A percentile compares a stretch with the other conserved stretches of the same genome.
phyloP scores from a whole-genome alignment of 1,140 invertebrate species.

The Drosophila seguyi region DNA sequence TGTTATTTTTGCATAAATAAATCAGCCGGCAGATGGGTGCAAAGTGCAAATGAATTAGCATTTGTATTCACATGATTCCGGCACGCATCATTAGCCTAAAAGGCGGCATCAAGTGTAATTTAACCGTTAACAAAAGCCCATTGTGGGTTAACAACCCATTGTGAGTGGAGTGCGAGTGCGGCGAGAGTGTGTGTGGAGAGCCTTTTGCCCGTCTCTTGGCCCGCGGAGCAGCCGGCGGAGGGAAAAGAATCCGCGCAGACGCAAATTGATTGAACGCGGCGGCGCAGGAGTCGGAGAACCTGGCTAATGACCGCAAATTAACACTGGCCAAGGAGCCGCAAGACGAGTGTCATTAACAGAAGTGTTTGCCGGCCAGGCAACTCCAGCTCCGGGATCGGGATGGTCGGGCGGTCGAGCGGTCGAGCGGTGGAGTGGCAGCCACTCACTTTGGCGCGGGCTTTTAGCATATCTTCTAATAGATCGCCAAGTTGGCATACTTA shows the following conservation, averaged over 20 bases:
- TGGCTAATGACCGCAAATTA: conserved; percentile 80
- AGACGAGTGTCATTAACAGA: conserved; percentile 75
- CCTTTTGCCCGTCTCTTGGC: conserved; percentile 40
- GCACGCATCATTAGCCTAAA: conserved; percentile 77
- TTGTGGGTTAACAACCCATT: conserved; percentile 63
- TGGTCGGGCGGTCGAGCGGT: background rate
- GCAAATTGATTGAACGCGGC: conserved; percentile 75
- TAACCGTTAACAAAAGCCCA: conserved; percentile 76
- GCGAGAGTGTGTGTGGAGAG: conserved; percentile 41
- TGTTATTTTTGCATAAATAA: conserved; percentile 65
- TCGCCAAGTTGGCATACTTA: conserved; percentile 70
- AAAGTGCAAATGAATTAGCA: conserved; percentile 80
- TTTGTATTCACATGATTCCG: conserved; percentile 61
- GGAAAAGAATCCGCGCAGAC: conserved; percentile 54
- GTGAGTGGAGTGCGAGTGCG: conserved; percentile 17
- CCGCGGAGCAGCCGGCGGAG: conserved; percentile 6
- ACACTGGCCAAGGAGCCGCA: conserved; percentile 64
- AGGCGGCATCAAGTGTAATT: conserved; percentile 74
- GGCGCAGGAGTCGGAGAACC: conserved; percentile 54
- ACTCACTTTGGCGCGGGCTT: conserved; percentile 65
- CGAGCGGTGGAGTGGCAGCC: conserved; percentile 43
- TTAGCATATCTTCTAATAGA: conserved; percentile 80
- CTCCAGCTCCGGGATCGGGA: background rate
- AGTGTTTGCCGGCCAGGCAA: conserved; percentile 62
- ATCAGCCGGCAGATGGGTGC: conserved; percentile 41